Percentiles rank a stretch among this genome's conserved stretches.
Evolutionary conservation across 2,113 vertebrate species (phyloP).

Genomic region (Tor tambroides): DNA sequence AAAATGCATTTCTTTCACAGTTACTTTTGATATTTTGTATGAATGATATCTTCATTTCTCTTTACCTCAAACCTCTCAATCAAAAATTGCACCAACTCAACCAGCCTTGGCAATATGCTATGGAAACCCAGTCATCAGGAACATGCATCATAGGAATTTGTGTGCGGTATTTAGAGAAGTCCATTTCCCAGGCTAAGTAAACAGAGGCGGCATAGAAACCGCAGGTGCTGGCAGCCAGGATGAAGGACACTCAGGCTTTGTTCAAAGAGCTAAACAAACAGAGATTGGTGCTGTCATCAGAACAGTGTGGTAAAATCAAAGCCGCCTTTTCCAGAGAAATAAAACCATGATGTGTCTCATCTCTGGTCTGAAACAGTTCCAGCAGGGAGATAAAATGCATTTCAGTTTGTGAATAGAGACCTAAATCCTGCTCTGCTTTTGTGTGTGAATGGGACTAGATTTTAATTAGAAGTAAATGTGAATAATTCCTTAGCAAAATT

Average conservation of each 20-base stretch:
- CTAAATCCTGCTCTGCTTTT: slow-evolving; percentile 23
- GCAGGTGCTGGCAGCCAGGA: slow-evolving; percentile 55
- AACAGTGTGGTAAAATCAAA: slow-evolving; percentile 43
- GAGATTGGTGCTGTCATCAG: slow-evolving; percentile 53
- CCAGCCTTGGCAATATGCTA: background rate
- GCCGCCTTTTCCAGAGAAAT: slow-evolving; percentile 59
- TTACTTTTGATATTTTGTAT: background rate
- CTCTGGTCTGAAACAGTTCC: slow-evolving; percentile 4
- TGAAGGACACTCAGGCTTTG: slow-evolving; percentile 56
- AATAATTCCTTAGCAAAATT: background rate
- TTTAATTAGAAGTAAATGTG: background rate
- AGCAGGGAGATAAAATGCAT: slow-evolving; percentile 7
- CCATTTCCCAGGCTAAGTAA: slow-evolving; percentile 31
- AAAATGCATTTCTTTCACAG: background rate
- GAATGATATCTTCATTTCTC: background rate
- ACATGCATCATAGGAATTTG: slow-evolving; percentile 21
- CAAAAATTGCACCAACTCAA: background rate
- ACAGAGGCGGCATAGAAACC: slow-evolving; percentile 27
- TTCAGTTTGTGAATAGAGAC: slow-evolving; percentile 35
- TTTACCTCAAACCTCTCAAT: background rate
- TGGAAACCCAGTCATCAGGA: slow-evolving; percentile 26
- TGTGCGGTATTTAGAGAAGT: background rate
- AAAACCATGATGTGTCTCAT: slow-evolving; percentile 56
- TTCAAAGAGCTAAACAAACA: slow-evolving; percentile 55
- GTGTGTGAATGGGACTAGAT: slow-evolving; percentile 28